These are phyloP conservation scores for Chelon labrosus DNA, from an alignment of 2,797 vertebrate species.

Conservation along the genomic window DNA sequence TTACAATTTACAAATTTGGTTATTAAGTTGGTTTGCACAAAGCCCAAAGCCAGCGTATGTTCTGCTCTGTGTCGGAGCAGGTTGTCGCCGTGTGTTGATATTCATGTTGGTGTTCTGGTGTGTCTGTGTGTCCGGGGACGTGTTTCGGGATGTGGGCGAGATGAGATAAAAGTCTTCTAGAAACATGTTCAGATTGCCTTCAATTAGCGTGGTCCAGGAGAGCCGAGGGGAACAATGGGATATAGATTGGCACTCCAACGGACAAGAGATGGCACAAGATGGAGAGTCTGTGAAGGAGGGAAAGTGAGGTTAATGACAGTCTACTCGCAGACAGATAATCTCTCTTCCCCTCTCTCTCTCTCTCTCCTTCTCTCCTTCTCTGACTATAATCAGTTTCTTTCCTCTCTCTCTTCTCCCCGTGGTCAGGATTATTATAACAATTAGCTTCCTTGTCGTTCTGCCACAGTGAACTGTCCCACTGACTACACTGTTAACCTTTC, in stretches of 20 bases:
- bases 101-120: constrained; percentile 14
- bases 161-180: constrained; percentile 62
- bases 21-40: background rate
- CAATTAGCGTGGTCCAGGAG: constrained; percentile 73
- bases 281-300: constrained; percentile 58
- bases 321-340: constrained; percentile 75
- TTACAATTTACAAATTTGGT: background rate
- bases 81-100: background rate
- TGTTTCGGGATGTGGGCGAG: constrained; percentile 35
- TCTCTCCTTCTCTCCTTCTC: constrained; percentile 52
- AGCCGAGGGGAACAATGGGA: constrained; percentile 79
- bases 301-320: constrained; percentile 80
- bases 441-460: constrained; percentile 59
- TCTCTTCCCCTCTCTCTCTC: constrained; percentile 60
- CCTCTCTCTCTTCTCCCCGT: constrained; percentile 60
- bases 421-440: constrained; percentile 78
- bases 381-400: constrained; percentile 73
- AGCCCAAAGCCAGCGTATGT: background rate
- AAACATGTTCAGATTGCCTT: constrained; percentile 72
- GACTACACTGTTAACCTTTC: constrained; percentile 21
- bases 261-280: constrained; percentile 69
- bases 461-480: constrained; percentile 47
- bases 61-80: background rate
- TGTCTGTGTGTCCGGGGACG: constrained; percentile 28
- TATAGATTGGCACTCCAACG: constrained; percentile 79